Conservation (phyloP, 2,797 vertebrate genomes). For the Sylvilagus floridanus region DNA sequence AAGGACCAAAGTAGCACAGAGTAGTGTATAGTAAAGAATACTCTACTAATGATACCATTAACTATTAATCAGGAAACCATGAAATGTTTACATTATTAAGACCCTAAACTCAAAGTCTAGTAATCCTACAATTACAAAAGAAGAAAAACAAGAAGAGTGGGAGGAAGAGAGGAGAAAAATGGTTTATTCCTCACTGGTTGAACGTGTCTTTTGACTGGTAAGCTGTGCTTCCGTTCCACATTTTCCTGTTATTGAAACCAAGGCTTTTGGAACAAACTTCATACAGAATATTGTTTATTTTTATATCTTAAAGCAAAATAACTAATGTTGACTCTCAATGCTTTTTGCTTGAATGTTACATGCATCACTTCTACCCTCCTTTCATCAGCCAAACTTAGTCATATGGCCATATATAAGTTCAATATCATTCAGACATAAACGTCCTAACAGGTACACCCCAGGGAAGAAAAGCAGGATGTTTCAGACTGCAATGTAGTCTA, state of each 20-base stretch:
- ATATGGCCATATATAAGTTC: not conserved
- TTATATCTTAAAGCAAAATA: not conserved
- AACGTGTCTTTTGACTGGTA: not conserved
- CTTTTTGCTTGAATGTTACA: not conserved
- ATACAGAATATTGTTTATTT: not conserved
- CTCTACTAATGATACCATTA: not conserved
- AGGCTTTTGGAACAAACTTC: not conserved
- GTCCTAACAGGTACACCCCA: not conserved
- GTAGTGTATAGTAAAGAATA: not conserved
- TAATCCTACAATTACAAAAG: not conserved
- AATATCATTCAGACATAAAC: not conserved
- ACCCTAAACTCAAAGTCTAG: not conserved
- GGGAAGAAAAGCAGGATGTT: not conserved
- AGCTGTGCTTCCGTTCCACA: not conserved
- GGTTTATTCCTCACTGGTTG: accelerated
- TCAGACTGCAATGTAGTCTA: not conserved
- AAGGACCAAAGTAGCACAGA: not conserved
- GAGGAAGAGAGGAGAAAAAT: not conserved
- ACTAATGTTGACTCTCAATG: not conserved
- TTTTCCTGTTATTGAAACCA: not conserved
- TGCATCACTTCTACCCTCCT: not conserved
- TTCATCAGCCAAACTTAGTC: not conserved
- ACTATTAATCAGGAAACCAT: not conserved
- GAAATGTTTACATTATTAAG: not conserved
- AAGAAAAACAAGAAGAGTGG: too few relatives aligned